phyloP scores from a whole-genome alignment of 2,888 invertebrate genomes.

The Acronicta aceris region DNA sequence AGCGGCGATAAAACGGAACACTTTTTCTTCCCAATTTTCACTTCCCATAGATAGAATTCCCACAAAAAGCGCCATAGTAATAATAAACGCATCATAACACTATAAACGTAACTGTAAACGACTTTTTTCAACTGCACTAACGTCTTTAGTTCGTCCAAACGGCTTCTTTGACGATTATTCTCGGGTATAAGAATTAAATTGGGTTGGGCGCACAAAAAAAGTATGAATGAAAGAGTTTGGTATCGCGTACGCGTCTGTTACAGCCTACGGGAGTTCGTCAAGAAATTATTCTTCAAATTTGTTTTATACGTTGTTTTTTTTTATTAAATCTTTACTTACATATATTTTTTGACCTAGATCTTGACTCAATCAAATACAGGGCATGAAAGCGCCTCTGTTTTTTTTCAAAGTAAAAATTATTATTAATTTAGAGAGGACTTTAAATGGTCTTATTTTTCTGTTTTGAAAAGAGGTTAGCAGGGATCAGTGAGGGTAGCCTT shows the following conservation, averaged over 20 bases:
- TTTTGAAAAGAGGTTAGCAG: too few relatives aligned
- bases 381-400: too few relatives aligned
- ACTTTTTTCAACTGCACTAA: slow-evolving; percentile 68
- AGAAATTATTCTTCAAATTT: not conserved
- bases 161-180: slow-evolving; percentile 82
- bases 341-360: not conserved
- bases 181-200: slow-evolving; percentile 82
- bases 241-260: slow-evolving; percentile 38
- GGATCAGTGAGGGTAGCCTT: too few relatives aligned
- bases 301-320: not conserved
- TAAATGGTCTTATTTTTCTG: too few relatives aligned
- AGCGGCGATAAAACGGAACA: slow-evolving; percentile 47
- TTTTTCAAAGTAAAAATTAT: too few relatives aligned
- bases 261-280: slow-evolving; percentile 11
- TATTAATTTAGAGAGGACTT: too few relatives aligned
- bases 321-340: not conserved
- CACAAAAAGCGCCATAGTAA: slow-evolving; percentile 59
- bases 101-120: slow-evolving; percentile 69
- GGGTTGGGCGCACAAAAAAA: slow-evolving; percentile 76
- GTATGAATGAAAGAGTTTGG: slow-evolving; percentile 62
- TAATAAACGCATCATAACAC: slow-evolving; percentile 71
- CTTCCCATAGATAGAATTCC: slow-evolving; percentile 53
- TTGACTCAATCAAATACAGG: not conserved
- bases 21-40: slow-evolving; percentile 48
- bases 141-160: slow-evolving; percentile 63